Conservation (phyloP, 92 coral and sea anemone genomes). For the Palythoa grandis region DNA sequence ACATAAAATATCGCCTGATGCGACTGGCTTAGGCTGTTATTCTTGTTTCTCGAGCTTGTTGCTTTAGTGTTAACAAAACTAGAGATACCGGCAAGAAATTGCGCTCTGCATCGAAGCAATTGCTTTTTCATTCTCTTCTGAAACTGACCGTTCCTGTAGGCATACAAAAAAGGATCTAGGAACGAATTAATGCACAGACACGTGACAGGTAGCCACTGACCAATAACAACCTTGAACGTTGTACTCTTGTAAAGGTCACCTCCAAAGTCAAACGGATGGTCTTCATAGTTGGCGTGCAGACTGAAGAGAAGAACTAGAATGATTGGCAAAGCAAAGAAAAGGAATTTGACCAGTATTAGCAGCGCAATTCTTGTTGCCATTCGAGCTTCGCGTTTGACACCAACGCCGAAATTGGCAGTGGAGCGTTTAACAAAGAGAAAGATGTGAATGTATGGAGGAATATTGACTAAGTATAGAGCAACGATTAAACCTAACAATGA, state of each 20-base stretch:
- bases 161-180: constrained; percentile 76
- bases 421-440: constrained; percentile 68
- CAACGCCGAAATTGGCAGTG: constrained; percentile 58
- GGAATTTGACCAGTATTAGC: constrained; percentile 66
- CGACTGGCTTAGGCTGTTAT: neutral
- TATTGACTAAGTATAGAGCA: constrained; percentile 54
- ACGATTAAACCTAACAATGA: constrained; percentile 58
- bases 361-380: constrained; percentile 72
- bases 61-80: neutral
- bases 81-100: neutral
- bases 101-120: neutral
- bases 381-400: constrained; percentile 70
- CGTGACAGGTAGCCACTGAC: constrained; percentile 88
- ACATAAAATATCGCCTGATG: neutral
- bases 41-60: neutral
- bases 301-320: constrained; percentile 59
- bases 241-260: constrained; percentile 78
- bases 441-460: constrained; percentile 65
- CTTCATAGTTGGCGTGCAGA: constrained; percentile 57
- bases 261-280: constrained; percentile 70
- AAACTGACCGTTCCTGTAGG: constrained; percentile 69
- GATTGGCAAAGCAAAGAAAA: constrained; percentile 80
- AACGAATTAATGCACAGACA: constrained; percentile 78
- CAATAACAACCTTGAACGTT: constrained; percentile 68
- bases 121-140: constrained; percentile 53